These are phyloP conservation scores for Eupithecia abbreviata DNA, from an alignment of 2,888 invertebrate genomes.

Conservation along the genomic window DNA sequence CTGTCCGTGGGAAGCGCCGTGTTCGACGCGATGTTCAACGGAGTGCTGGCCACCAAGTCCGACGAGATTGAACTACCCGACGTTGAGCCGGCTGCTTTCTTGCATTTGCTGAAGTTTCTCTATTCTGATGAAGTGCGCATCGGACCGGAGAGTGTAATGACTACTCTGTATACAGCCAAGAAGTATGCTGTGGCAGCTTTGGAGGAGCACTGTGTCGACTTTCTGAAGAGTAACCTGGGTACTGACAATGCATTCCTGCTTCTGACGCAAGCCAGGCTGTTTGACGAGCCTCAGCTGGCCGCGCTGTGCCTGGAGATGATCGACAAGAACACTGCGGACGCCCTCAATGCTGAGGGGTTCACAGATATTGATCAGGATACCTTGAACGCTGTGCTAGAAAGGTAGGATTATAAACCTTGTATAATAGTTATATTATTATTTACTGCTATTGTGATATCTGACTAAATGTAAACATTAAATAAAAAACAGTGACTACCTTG, in stretches of 20 bases:
- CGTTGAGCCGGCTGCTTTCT: constrained; percentile 92
- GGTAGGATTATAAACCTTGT: constrained; percentile 54
- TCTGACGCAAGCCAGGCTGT: constrained; percentile 90
- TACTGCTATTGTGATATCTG: not conserved
- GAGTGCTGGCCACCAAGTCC: constrained; percentile 87
- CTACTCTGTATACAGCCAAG: constrained; percentile 92
- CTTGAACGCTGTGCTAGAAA: constrained; percentile 88
- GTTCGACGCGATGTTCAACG: constrained; percentile 94
- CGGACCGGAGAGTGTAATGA: constrained; percentile 94
- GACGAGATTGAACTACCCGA: constrained; percentile 92
- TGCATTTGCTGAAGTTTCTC: constrained; percentile 88
- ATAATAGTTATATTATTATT: not conserved
- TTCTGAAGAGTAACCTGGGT: constrained; percentile 88
- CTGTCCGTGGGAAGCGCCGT: constrained; percentile 92
- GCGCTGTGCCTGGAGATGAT: constrained; percentile 91
- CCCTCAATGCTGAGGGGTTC: constrained; percentile 91
- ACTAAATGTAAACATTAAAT: constrained; percentile 15
- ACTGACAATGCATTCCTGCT: constrained; percentile 93
- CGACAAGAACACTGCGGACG: constrained; percentile 92
- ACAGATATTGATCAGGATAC: constrained; percentile 92
- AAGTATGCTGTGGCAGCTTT: constrained; percentile 93
- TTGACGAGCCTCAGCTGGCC: constrained; percentile 93
- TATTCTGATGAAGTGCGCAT: constrained; percentile 93
- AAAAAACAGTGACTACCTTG: constrained; percentile 19
- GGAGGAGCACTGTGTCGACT: constrained; percentile 93